Conservation (phyloP, 2,113 vertebrate species). For the Mirounga angustirostris region DNA sequence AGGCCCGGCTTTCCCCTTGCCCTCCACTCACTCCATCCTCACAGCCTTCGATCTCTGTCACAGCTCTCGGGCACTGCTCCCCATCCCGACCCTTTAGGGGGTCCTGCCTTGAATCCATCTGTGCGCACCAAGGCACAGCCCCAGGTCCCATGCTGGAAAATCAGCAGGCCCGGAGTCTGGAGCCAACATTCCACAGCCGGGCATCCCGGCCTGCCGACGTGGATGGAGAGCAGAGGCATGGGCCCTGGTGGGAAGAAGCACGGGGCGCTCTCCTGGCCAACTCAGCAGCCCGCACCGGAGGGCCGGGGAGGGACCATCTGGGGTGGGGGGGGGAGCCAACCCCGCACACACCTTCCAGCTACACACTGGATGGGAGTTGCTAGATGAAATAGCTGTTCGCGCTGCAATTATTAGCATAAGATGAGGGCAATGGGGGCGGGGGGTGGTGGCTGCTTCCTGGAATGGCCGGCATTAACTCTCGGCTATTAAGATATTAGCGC, state of each 20-base stretch:
- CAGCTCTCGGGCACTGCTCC: not conserved
- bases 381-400: fast-evolving
- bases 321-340: not conserved
- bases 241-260: not conserved
- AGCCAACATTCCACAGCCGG: conserved; percentile 69
- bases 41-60: not conserved
- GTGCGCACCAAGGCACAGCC: not conserved
- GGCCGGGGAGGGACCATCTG: conserved; percentile 62
- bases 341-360: fast-evolving
- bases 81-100: not conserved
- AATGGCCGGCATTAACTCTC: not conserved
- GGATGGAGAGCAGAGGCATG: not conserved
- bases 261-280: not conserved
- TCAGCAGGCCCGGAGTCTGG: not conserved
- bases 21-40: fast-evolving
- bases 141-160: not conserved
- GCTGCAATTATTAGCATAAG: not conserved
- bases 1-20: fast-evolving
- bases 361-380: not conserved
- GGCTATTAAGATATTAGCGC: not conserved
- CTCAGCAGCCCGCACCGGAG: not conserved
- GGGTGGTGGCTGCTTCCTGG: fast-evolving
- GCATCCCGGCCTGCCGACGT: not conserved
- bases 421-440: not conserved
- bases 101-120: not conserved